Conservation (phyloP, 2,797 vertebrate genomes). For the Morus bassanus region DNA sequence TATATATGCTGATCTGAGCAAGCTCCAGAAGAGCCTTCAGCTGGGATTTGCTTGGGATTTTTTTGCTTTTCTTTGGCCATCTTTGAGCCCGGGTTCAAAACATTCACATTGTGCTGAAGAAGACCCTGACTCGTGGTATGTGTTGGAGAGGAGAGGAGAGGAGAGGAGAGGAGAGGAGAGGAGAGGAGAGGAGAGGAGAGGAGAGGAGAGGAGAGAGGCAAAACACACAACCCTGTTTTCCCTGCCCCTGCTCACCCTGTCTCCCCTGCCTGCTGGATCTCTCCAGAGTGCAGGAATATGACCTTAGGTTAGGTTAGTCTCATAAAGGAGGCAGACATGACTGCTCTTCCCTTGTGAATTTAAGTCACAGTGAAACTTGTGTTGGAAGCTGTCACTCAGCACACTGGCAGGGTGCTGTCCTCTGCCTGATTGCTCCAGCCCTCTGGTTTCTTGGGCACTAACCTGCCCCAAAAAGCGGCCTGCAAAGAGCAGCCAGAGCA, state of each 20-base stretch:
- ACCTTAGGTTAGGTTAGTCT: neutral
- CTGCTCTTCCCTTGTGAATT: neutral
- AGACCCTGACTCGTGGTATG: neutral
- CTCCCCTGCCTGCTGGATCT: neutral
- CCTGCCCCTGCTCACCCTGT: neutral
- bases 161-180: too few relatives aligned
- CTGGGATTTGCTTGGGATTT: neutral
- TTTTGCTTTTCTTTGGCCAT: neutral
- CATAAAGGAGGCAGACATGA: neutral
- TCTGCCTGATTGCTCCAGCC: neutral
- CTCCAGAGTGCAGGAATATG: neutral
- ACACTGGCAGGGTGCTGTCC: neutral
- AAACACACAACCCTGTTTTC: neutral
- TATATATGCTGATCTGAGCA: neutral
- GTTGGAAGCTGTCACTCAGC: neutral
- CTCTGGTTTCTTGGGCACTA: neutral
- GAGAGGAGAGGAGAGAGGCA: neutral
- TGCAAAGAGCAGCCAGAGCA: neutral
- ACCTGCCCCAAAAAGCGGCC: neutral
- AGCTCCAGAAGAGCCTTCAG: neutral
- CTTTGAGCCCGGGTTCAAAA: neutral
- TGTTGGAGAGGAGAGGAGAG: neutral
- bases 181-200: too few relatives aligned
- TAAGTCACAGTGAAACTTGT: neutral
- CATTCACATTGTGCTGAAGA: neutral